These are phyloP conservation scores for Bilobella aurantiaca DNA, from an alignment of 1,140 invertebrate genomes.

Conservation along the genomic window DNA sequence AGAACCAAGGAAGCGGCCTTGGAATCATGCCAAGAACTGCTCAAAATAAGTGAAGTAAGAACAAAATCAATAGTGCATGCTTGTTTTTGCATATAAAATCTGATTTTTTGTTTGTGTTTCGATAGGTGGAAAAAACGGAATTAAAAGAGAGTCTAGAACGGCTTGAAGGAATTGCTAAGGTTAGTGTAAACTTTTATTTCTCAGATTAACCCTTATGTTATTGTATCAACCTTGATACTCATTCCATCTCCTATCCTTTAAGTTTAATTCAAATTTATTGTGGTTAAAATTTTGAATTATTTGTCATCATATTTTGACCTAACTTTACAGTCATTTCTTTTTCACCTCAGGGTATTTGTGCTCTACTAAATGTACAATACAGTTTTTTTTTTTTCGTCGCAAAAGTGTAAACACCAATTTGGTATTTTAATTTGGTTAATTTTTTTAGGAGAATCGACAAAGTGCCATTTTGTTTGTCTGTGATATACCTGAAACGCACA, in stretches of 20 bases:
- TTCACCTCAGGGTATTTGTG: neutral
- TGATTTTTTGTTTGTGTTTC: neutral
- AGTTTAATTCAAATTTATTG: neutral
- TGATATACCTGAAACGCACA: too few relatives aligned
- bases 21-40: constrained; percentile 24
- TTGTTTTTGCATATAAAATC: neutral
- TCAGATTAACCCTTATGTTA: neutral
- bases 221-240: neutral
- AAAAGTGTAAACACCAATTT: too few relatives aligned
- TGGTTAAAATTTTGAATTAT: neutral
- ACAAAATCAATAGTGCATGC: neutral
- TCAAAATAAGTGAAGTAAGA: constrained; percentile 25
- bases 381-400: too few relatives aligned
- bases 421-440: too few relatives aligned
- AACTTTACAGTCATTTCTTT: neutral
- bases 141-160: neutral
- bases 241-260: neutral
- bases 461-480: too few relatives aligned
- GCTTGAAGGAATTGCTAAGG: neutral
- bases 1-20: constrained; percentile 19
- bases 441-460: too few relatives aligned
- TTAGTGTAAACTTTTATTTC: too few relatives aligned
- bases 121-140: neutral
- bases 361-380: too few relatives aligned
- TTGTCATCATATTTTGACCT: neutral